Evolutionary conservation across 92 coral and sea anemone genomes (phyloP), one percentile per base, ranked within the genome.

Genomic region (Porites rus): DNA sequence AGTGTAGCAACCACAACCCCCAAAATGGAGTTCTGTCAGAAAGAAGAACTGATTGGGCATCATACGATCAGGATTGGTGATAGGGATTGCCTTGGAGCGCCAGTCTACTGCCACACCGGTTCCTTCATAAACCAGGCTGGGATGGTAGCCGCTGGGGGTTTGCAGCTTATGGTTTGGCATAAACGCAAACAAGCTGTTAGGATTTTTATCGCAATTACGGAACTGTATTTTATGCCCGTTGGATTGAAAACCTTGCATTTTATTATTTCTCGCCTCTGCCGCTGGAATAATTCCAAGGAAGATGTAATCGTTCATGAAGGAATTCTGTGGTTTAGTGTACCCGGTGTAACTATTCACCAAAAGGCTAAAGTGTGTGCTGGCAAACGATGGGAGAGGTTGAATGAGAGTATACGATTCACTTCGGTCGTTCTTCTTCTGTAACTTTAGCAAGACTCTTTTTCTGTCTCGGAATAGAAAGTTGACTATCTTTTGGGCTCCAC

Each of bases 1-100:
- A 0, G 93, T 93, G 88, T 93, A 93, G 52, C 89, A 76, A 19
- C 96, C 96, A 62, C 93, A 87, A 19, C 96, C 96, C 67, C 96
- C 96, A 72, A 93, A 90, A 66, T 93, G 96, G 65, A 93, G 22
- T 87, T 93, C 96, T 56, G 93, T 92, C 20, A 90, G 78, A 89
- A 92, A 87, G 80, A 92, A 88, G 90, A 73, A 92, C 18, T 92
- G 75, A 61, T 77, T 75, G 24, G 94, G 92, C 76, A 88, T 71
- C 53, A 72, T 76, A 59, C 93, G 91, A 66, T 81, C 91, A 69
- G 89, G 86, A 72, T 56, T 63, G 2, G 91, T 77, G 85, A 85
- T 89, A 13, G 87, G 72, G 68, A 20, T 68, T 4, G 88, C 94
- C 68, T 80, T 71, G 6, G 50, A 21, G 43, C 93, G 93, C 95